These are phyloP conservation scores for Drosophila subsilvestris DNA, from an alignment of 2,888 invertebrate species.

Conservation along the genomic window DNA sequence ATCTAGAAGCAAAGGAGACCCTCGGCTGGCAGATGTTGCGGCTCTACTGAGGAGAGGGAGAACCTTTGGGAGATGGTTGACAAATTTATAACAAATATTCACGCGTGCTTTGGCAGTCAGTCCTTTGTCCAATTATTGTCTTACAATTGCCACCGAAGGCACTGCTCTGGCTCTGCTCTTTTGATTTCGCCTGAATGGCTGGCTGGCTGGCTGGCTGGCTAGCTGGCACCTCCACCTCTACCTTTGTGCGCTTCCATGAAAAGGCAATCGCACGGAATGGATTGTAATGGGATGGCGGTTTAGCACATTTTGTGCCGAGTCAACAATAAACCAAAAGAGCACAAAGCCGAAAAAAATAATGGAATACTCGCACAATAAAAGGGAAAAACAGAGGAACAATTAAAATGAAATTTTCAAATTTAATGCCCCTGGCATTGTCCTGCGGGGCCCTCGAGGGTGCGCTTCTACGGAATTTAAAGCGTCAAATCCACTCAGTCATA, in stretches of 20 bases:
- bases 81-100: conserved; percentile 81
- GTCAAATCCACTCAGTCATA: conserved; percentile 74
- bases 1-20: conserved; percentile 45
- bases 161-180: conserved; percentile 23
- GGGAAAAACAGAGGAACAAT: conserved; percentile 66
- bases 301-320: conserved; percentile 67
- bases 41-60: conserved; percentile 18
- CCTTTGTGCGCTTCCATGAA: conserved; percentile 67
- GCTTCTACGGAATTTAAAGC: conserved; percentile 73
- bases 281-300: conserved; percentile 46
- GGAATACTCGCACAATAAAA: conserved; percentile 39
- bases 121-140: conserved; percentile 76
- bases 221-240: conserved; percentile 15
- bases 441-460: conserved; percentile 40
- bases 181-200: conserved; percentile 62
- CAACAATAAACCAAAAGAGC: conserved; percentile 46
- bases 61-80: conserved; percentile 55
- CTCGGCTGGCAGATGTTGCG: conserved; percentile 46
- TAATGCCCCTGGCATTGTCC: conserved; percentile 57
- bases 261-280: conserved; percentile 42
- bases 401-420: conserved; percentile 74
- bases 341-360: conserved; percentile 38
- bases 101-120: conserved; percentile 78
- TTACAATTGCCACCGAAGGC: conserved; percentile 68
- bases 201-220: too few species aligned